Conservation (phyloP, 2,113 vertebrate genomes). For the Tinamus guttatus region DNA sequence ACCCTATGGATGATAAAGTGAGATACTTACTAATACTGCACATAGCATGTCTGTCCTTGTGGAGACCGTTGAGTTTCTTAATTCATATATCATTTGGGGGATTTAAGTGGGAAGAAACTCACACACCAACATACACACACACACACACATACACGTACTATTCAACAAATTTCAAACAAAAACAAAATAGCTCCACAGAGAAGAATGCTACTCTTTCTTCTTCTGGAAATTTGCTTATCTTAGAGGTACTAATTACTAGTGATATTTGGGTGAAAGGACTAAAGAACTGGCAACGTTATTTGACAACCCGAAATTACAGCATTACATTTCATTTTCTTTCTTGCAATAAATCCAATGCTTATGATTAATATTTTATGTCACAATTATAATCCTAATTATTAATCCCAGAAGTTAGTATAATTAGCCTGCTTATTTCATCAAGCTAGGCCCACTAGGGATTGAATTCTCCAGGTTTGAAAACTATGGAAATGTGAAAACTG, state of each 20-base stretch:
- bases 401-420: not conserved
- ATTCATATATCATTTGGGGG: slow-evolving; percentile 78
- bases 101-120: slow-evolving; percentile 81
- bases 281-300: not conserved
- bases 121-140: not conserved
- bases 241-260: not conserved
- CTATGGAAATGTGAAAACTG: not conserved
- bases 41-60: not conserved
- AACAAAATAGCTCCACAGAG: not conserved
- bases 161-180: not conserved
- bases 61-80: slow-evolving; percentile 54
- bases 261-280: not conserved
- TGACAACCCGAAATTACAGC: not conserved
- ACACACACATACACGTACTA: accelerated
- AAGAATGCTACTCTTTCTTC: not conserved
- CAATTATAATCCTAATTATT: not conserved
- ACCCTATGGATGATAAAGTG: not conserved
- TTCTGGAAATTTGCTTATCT: not conserved
- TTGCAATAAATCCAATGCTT: not conserved
- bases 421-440: not conserved
- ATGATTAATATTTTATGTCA: not conserved
- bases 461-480: not conserved
- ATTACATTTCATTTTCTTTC: not conserved
- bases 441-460: not conserved
- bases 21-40: slow-evolving; percentile 50